phyloP scores from a whole-genome alignment of 2,888 invertebrate species.

The Hypomecis atomaria region DNA sequence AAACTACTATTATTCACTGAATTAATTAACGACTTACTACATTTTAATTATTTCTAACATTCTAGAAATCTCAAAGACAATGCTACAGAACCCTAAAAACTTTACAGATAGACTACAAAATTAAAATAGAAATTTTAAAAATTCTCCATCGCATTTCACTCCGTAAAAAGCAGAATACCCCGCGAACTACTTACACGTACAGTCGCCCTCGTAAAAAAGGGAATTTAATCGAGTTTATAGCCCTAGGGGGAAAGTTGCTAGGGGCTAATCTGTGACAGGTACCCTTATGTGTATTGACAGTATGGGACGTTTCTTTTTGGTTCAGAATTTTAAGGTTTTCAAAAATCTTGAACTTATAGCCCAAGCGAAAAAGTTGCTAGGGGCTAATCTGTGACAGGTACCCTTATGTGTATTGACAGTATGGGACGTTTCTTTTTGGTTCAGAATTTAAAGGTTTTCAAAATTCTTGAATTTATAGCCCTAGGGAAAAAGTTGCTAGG shows the following conservation, averaged over 20 bases:
- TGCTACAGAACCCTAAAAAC: too few species aligned
- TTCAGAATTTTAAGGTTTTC: too few species aligned
- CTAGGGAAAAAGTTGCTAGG: conserved; percentile 31
- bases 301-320: background rate
- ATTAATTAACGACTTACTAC: too few species aligned
- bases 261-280: conserved; percentile 30
- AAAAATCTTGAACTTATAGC: too few species aligned
- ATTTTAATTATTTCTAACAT: too few species aligned
- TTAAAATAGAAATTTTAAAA: conserved; percentile 35
- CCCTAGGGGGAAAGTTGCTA: conserved; percentile 34
- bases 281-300: conserved; percentile 4
- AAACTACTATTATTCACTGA: too few species aligned
- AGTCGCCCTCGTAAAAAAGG: conserved; percentile 51
- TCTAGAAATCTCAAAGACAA: too few species aligned
- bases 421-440: too few species aligned
- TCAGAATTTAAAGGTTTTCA: too few species aligned
- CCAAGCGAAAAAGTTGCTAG: too few species aligned
- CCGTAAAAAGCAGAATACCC: conserved; percentile 21
- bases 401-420: too few species aligned
- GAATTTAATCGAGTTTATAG: conserved; percentile 59
- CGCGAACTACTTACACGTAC: conserved; percentile 48
- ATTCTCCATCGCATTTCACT: conserved; percentile 31
- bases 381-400: too few species aligned
- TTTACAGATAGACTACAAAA: conserved; percentile 16
- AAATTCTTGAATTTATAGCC: conserved; percentile 55